Conservation (phyloP, 2,113 vertebrate genomes). For the Myiopsitta monachus region DNA sequence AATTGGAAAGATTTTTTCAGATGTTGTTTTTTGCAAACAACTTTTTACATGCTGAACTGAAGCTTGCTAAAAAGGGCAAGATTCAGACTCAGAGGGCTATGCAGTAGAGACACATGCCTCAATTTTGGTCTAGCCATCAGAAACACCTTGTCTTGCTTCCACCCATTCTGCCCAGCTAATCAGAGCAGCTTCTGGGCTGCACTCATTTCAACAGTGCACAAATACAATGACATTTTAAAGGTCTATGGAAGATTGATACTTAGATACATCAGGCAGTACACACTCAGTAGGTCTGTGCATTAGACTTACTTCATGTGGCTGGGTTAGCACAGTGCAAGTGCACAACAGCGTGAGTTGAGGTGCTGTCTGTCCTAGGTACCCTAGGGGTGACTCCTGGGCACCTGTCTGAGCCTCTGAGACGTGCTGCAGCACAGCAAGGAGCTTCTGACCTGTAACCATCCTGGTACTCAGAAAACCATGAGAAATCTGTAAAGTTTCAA, state of each 20-base stretch:
- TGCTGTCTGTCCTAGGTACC: neutral
- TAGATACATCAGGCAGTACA: neutral
- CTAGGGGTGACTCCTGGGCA: neutral
- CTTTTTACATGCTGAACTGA: neutral
- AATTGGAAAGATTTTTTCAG: conserved; percentile 6
- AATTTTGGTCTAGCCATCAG: neutral
- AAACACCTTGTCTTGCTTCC: neutral
- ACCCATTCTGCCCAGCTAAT: neutral
- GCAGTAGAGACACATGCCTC: neutral
- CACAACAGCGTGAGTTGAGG: neutral
- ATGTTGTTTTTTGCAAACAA: conserved; percentile 14
- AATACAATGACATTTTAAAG: neutral
- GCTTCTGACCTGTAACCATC: neutral
- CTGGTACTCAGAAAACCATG: neutral
- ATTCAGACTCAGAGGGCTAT: neutral
- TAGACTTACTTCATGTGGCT: neutral
- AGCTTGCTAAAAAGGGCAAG: neutral
- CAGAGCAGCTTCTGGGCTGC: neutral
- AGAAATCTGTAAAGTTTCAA: neutral
- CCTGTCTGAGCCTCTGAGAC: neutral
- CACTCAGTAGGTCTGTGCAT: neutral
- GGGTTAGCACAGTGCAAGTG: neutral
- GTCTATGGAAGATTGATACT: neutral
- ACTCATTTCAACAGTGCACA: neutral
- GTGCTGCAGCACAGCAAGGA: neutral